A percentile compares a stretch with the other conserved stretches of the same genome.
Conservation (phyloP, 2,888 invertebrate genomes). For the Sarcophaga caerulescens region DNA sequence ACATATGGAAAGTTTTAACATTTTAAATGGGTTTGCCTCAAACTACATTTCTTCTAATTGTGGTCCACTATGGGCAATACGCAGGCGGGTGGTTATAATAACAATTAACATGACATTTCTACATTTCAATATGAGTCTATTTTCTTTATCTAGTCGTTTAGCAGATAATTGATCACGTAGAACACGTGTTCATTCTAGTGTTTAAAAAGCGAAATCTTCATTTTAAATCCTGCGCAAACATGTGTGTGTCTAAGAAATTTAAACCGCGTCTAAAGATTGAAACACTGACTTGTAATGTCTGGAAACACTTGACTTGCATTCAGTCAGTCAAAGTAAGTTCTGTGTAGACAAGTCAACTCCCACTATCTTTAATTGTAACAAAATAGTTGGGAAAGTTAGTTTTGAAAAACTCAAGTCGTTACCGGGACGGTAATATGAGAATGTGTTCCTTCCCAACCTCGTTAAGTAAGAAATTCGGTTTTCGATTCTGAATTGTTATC, state of each 20-base stretch:
- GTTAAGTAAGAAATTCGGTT: no score
- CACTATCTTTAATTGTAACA: slow-evolving; percentile 1
- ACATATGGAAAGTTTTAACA: slow-evolving; percentile 16
- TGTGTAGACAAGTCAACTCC: slow-evolving; percentile 14
- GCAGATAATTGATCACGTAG: slow-evolving; percentile 14
- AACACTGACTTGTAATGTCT: slow-evolving; percentile 23
- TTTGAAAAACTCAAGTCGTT: not conserved
- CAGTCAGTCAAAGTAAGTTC: no score
- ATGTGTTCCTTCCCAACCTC: not conserved
- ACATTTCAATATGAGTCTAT: not conserved
- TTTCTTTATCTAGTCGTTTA: not conserved
- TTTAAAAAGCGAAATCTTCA: not conserved
- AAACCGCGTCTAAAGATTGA: slow-evolving; percentile 35
- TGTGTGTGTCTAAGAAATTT: slow-evolving; percentile 1
- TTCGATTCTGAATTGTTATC: no score
- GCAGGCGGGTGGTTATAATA: not conserved
- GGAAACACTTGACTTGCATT: slow-evolving; percentile 48
- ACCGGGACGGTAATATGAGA: not conserved
- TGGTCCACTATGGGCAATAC: not conserved
- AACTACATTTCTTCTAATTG: slow-evolving; percentile 13
- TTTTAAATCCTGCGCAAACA: not conserved
- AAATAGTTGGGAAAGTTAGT: not conserved
- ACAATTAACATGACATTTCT: slow-evolving; percentile 22
- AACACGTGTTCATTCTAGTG: slow-evolving; percentile 36
- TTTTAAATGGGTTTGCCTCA: slow-evolving; percentile 3